Evolutionary conservation across 2,113 vertebrate genomes (phyloP).

Genomic region (Turnix velox): DNA sequence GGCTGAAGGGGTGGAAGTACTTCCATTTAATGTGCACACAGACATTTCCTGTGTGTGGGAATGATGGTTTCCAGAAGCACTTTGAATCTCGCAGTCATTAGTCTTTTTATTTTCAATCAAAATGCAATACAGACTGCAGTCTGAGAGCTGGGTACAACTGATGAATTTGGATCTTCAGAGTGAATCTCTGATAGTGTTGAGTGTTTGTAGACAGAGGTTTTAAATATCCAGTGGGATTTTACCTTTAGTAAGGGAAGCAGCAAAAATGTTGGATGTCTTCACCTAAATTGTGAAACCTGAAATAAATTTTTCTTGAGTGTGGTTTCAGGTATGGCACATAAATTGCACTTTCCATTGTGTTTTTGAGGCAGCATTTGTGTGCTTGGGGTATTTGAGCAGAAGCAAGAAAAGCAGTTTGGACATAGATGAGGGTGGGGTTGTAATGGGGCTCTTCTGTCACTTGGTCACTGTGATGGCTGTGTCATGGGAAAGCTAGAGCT

Average conservation of each 20-base stretch:
- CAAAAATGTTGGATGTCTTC: neutral
- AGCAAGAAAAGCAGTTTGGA: neutral
- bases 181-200: neutral
- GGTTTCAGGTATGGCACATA: neutral
- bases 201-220: neutral
- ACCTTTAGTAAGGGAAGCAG: neutral
- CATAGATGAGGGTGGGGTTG: neutral
- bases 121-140: neutral
- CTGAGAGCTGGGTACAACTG: neutral
- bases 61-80: neutral
- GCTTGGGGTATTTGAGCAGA: neutral
- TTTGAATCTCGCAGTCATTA: rapidly evolving
- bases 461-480: neutral
- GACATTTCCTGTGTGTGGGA: neutral
- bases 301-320: neutral
- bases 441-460: neutral
- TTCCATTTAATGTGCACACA: neutral
- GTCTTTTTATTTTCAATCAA: neutral
- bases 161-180: neutral
- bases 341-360: neutral
- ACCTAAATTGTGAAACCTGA: neutral
- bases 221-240: neutral
- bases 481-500: neutral
- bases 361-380: neutral
- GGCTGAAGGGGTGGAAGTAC: neutral